Evolutionary conservation across 2,888 invertebrate genomes (phyloP).

Genomic region (Cryptocephalus moraei): DNA sequence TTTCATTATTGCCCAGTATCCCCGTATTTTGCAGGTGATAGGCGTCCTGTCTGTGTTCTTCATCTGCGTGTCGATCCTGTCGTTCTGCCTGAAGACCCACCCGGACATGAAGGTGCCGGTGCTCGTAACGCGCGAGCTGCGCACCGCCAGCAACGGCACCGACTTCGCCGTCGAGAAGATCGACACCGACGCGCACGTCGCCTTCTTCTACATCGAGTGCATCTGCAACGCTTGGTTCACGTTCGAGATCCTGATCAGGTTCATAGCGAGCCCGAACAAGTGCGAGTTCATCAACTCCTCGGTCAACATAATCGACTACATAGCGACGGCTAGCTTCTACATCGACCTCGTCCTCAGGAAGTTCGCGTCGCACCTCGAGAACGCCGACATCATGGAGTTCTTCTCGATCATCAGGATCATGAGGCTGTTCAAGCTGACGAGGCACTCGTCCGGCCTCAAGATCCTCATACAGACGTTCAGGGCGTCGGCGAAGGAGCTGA

Average conservation of each 20-base stretch:
- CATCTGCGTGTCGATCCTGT: constrained; percentile 97
- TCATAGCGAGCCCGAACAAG: constrained; percentile 89
- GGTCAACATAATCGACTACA: constrained; percentile 96
- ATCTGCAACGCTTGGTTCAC: constrained; percentile 99
- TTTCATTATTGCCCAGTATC: neutral
- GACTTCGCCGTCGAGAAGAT: constrained; percentile 81
- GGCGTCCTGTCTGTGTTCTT: constrained; percentile 98
- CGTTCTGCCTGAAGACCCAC: constrained; percentile 99
- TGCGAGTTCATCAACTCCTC: constrained; percentile 92
- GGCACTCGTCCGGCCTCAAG: constrained; percentile 95
- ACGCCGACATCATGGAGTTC: constrained; percentile 94
- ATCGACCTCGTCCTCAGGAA: constrained; percentile 83
- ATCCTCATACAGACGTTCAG: constrained; percentile 97
- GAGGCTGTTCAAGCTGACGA: constrained; percentile 92
- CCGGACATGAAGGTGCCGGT: constrained; percentile 94
- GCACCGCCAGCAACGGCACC: constrained; percentile 61
- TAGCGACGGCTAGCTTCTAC: constrained; percentile 98
- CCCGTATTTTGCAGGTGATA: constrained; percentile 67
- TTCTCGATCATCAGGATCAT: constrained; percentile 96
- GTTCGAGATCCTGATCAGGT: constrained; percentile 74
- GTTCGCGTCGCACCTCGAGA: constrained; percentile 84
- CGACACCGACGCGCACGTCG: constrained; percentile 91
- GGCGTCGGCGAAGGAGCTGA: constrained; percentile 93
- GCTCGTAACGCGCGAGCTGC: constrained; percentile 69
- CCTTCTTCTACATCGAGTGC: constrained; percentile 98